These are phyloP conservation scores for Leptosomus discolor DNA, from an alignment of 2,113 vertebrate genomes.

Conservation along the genomic window DNA sequence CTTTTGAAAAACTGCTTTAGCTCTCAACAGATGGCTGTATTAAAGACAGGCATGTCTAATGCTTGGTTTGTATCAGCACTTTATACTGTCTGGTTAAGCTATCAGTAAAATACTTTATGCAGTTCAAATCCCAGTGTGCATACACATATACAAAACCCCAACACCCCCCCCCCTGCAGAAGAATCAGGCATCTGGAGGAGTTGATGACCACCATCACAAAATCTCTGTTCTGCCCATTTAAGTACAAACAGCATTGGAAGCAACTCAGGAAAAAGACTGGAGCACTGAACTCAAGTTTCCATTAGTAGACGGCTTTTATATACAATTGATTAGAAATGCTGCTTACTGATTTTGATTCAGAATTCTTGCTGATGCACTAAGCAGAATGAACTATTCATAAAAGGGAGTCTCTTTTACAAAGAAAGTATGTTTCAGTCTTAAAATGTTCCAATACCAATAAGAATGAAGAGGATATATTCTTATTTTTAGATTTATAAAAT, in stretches of 20 bases:
- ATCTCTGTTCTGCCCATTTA: not conserved
- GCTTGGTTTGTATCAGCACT: not conserved
- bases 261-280: not conserved
- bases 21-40: slow-evolving; percentile 38
- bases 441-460: not conserved
- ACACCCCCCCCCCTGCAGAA: not conserved
- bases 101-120: not conserved
- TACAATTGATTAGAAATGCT: not conserved
- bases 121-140: not conserved
- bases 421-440: not conserved
- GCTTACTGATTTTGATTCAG: not conserved
- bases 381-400: not conserved
- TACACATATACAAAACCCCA: not conserved
- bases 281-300: not conserved
- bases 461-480: not conserved
- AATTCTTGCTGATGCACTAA: not conserved
- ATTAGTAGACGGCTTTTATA: not conserved
- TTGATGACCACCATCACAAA: not conserved
- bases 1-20: slow-evolving; percentile 41
- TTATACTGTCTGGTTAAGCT: not conserved
- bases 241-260: not conserved
- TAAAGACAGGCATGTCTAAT: not conserved
- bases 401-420: not conserved
- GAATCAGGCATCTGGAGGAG: not conserved
- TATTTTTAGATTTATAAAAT: not conserved